phyloP scores from a whole-genome alignment of 1,140 invertebrate species.

The Camponotus vicinus region DNA sequence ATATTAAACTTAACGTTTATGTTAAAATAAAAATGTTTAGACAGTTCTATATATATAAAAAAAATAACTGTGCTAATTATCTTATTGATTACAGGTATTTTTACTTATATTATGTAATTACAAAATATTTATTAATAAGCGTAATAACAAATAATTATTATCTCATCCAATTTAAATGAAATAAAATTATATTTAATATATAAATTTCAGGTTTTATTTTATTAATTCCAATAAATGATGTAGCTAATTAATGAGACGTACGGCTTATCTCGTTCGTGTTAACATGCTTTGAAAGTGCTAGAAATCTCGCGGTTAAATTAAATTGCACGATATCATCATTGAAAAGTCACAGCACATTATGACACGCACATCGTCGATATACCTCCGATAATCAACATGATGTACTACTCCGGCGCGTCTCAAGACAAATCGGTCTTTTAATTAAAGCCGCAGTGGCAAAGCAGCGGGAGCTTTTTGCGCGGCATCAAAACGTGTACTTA shows the following conservation, averaged over 20 bases:
- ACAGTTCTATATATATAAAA: neutral
- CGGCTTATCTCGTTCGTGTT: neutral
- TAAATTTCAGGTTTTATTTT: neutral
- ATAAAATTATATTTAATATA: neutral
- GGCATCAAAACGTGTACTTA: conserved; percentile 62
- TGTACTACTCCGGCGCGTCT: conserved; percentile 29
- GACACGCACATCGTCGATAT: neutral
- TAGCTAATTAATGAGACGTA: neutral
- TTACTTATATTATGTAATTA: neutral
- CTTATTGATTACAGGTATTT: conserved; percentile 3
- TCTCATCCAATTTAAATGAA: neutral
- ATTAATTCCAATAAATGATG: conserved; percentile 34
- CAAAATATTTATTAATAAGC: neutral
- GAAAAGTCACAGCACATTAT: conserved; percentile 9
- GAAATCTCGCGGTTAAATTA: conserved; percentile 36
- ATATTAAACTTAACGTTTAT: neutral
- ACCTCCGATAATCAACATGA: conserved; percentile 47
- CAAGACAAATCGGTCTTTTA: conserved; percentile 74
- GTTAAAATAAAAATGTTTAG: neutral
- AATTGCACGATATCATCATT: conserved; percentile 18
- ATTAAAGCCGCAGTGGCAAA: conserved; percentile 66
- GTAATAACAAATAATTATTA: neutral
- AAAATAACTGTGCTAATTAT: neutral
- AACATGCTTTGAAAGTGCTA: neutral
- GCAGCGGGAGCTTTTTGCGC: conserved; percentile 38